Evolutionary conservation across 2,113 vertebrate genomes (phyloP).

Genomic region (Pachypanchax playfairii): DNA sequence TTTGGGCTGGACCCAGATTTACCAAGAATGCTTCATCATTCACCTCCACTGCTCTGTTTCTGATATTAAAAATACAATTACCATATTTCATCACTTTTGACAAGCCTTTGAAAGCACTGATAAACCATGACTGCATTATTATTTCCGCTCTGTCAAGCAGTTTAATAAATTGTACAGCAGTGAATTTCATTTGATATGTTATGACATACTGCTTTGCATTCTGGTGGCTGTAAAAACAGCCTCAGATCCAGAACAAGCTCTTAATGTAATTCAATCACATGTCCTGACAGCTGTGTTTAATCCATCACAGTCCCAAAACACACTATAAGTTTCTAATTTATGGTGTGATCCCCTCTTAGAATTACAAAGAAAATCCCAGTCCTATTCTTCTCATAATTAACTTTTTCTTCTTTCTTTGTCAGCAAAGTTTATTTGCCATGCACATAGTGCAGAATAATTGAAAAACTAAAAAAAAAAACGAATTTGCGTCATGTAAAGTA

Average conservation of each 20-base stretch:
- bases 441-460: constrained; percentile 2
- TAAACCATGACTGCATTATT: constrained; percentile 67
- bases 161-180: constrained; percentile 62
- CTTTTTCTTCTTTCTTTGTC: not conserved
- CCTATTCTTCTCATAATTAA: constrained; percentile 18
- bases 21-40: constrained; percentile 22
- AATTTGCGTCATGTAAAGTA: constrained; percentile 42
- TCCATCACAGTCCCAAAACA: constrained; percentile 7
- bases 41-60: constrained; percentile 33
- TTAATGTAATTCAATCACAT: constrained; percentile 40
- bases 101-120: constrained; percentile 58
- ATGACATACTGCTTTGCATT: constrained; percentile 34
- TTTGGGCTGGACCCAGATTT: constrained; percentile 29
- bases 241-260: constrained; percentile 15
- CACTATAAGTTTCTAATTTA: constrained; percentile 11
- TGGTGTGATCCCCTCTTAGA: constrained; percentile 15
- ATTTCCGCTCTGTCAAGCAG: constrained; percentile 61
- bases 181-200: constrained; percentile 55
- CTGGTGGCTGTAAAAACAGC: constrained; percentile 28
- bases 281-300: constrained; percentile 24
- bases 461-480: constrained; percentile 48
- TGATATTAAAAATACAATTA: constrained; percentile 69
- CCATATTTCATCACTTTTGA: constrained; percentile 65
- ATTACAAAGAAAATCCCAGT: constrained; percentile 17
- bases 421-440: constrained; percentile 30